Evolutionary conservation across 1,140 invertebrate genomes (phyloP).

Genomic region (Piezodorus guildinii): DNA sequence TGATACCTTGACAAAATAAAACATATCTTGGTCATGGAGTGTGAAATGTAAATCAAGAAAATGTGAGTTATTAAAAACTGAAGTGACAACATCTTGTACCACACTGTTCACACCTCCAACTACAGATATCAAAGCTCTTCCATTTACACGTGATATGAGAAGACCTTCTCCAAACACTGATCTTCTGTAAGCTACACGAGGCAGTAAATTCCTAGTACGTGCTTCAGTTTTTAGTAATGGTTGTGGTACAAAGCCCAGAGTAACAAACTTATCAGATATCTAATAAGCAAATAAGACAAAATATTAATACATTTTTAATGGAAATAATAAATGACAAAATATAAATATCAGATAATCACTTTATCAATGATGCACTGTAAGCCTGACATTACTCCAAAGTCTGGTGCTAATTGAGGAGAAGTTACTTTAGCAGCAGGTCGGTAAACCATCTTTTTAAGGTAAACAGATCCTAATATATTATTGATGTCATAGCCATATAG

Average conservation of each 20-base stretch:
- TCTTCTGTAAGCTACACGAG: constrained; percentile 65
- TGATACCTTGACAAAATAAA: constrained; percentile 77
- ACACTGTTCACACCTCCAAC: constrained; percentile 77
- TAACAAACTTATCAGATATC: constrained; percentile 66
- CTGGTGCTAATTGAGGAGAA: constrained; percentile 62
- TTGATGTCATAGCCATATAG: constrained; percentile 78
- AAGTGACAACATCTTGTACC: constrained; percentile 81
- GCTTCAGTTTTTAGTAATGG: constrained; percentile 69
- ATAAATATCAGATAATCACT: constrained; percentile 32
- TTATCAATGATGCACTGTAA: constrained; percentile 76
- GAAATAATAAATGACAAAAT: not conserved
- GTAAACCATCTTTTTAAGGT: constrained; percentile 62
- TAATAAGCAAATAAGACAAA: constrained; percentile 31
- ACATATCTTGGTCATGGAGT: constrained; percentile 83
- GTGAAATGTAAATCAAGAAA: constrained; percentile 86
- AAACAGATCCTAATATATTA: constrained; percentile 72
- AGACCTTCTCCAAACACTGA: constrained; percentile 84
- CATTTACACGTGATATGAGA: constrained; percentile 66
- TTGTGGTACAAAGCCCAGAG: constrained; percentile 70
- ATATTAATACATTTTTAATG: not conserved
- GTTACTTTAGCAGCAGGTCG: constrained; percentile 60
- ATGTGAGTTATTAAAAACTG: constrained; percentile 85
- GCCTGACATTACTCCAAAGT: constrained; percentile 78
- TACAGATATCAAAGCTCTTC: constrained; percentile 68
- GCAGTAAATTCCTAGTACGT: constrained; percentile 63